A percentile compares a stretch with the other conserved stretches of the same genome.
Conservation (phyloP, 2,797 vertebrate genomes). For the Acanthis flammea region DNA sequence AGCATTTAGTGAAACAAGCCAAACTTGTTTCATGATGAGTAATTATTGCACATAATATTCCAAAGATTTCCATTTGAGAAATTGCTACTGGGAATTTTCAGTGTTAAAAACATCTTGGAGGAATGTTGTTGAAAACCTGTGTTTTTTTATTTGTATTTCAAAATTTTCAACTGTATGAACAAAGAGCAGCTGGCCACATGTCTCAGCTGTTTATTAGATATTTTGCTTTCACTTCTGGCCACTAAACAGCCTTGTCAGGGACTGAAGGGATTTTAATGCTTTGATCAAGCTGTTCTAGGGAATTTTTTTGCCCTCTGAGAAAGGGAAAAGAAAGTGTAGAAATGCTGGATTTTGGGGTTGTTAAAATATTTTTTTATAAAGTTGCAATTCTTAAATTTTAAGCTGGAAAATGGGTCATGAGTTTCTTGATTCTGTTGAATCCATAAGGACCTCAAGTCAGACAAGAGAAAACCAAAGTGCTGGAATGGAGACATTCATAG, state of each 20-base stretch:
- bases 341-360: background rate
- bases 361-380: background rate
- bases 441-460: background rate
- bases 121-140: conserved; percentile 23
- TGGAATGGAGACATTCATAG: background rate
- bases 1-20: conserved; percentile 62
- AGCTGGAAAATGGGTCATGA: background rate
- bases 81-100: conserved; percentile 22
- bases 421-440: background rate
- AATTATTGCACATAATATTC: conserved; percentile 55
- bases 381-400: background rate
- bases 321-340: background rate
- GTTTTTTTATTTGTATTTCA: background rate
- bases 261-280: background rate
- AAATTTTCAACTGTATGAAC: background rate
- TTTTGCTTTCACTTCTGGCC: background rate
- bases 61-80: conserved; percentile 59
- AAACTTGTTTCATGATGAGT: conserved; percentile 56
- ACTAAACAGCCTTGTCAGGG: background rate
- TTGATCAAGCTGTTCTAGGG: background rate
- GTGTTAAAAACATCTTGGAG: conserved; percentile 1
- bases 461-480: background rate
- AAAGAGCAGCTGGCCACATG: background rate
- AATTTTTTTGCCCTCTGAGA: background rate
- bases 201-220: background rate